Conservation (phyloP, 2,888 invertebrate genomes). For the Drosophila suboccidentalis region DNA sequence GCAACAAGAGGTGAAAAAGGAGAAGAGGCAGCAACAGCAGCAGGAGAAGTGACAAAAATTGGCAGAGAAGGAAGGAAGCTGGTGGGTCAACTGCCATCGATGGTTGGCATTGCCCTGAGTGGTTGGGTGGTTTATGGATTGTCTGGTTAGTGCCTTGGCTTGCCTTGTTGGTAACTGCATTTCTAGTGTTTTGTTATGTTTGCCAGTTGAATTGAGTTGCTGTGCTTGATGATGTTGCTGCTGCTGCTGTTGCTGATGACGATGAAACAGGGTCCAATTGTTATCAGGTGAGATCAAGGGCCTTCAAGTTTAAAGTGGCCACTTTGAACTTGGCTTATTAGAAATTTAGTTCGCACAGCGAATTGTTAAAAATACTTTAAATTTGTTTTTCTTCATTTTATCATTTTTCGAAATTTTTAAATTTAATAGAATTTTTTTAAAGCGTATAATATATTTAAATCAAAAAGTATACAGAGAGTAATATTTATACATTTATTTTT, state of each 20-base stretch:
- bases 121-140: conserved; percentile 43
- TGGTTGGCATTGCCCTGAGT: conserved; percentile 13
- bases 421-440: too few species aligned
- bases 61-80: conserved; percentile 9
- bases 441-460: too few species aligned
- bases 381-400: background rate
- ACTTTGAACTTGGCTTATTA: conserved; percentile 49
- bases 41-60: conserved; percentile 2
- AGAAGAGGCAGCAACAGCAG: background rate
- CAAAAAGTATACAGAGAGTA: too few species aligned
- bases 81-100: conserved; percentile 25
- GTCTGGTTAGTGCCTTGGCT: conserved; percentile 10
- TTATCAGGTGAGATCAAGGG: conserved; percentile 31
- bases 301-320: conserved; percentile 36
- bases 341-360: conserved; percentile 27
- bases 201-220: conserved; percentile 28
- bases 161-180: conserved; percentile 32
- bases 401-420: background rate
- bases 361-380: background rate
- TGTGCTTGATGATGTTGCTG: conserved; percentile 14
- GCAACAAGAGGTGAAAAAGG: background rate
- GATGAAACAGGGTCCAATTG: conserved; percentile 52
- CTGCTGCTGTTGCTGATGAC: conserved; percentile 6
- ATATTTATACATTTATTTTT: too few species aligned
- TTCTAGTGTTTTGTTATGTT: conserved; percentile 34